Conservation (phyloP, 2,888 invertebrate species). For the Callyntrura guangdongensis region DNA sequence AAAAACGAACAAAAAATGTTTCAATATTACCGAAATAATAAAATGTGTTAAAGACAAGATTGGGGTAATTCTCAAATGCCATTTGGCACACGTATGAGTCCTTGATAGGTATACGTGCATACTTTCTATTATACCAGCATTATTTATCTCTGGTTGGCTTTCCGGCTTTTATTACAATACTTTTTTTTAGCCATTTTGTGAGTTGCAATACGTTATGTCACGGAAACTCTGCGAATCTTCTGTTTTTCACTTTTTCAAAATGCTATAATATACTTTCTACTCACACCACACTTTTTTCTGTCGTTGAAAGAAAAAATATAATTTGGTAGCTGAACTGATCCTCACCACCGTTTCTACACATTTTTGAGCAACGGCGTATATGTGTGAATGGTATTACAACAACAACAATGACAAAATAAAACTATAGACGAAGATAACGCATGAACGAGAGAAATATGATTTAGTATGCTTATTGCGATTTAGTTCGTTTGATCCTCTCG, state of each 20-base stretch:
- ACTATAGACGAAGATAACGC: neutral
- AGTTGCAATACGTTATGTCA: neutral
- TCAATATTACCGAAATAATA: too few relatives aligned
- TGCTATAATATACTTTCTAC: neutral
- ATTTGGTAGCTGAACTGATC: neutral
- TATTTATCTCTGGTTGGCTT: neutral
- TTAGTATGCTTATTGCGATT: slow-evolving; percentile 28
- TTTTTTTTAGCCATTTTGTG: neutral
- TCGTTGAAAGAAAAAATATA: neutral
- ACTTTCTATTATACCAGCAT: too few relatives aligned
- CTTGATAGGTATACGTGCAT: too few relatives aligned
- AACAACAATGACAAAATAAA: neutral
- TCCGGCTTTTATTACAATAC: neutral
- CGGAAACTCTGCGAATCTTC: neutral
- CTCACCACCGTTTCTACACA: neutral
- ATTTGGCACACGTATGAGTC: too few relatives aligned
- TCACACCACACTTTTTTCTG: slow-evolving; percentile 5
- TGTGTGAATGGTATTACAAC: neutral
- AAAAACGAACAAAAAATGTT: too few relatives aligned
- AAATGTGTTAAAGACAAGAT: too few relatives aligned
- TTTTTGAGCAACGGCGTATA: too few relatives aligned
- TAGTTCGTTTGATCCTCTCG: slow-evolving; percentile 30
- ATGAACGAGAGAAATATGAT: slow-evolving; percentile 10
- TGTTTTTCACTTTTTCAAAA: neutral
- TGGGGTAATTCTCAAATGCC: too few relatives aligned